Conservation (phyloP, 1,140 invertebrate genomes). For the Propsilocerus akamusi region DNA sequence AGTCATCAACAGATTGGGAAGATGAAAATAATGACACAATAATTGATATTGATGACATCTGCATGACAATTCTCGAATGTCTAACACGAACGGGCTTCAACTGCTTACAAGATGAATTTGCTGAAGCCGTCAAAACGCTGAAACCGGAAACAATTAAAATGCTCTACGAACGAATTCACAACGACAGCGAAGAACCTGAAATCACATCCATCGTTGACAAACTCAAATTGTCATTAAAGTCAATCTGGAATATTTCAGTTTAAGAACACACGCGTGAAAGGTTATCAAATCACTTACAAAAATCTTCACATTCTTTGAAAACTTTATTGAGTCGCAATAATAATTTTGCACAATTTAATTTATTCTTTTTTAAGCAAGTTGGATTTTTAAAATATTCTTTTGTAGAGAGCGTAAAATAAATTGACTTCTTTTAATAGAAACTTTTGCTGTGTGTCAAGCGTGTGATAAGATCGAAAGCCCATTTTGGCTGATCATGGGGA, state of each 20-base stretch:
- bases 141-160: background rate
- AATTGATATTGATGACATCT: slow-evolving; percentile 4
- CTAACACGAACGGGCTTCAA: slow-evolving; percentile 6
- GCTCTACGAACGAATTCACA: background rate
- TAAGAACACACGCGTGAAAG: no score
- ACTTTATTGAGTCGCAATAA: no score
- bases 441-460: no score
- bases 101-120: background rate
- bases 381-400: no score
- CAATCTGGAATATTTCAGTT: no score
- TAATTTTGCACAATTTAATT: background rate
- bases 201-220: background rate
- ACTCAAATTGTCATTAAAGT: background rate
- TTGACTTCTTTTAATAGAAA: no score
- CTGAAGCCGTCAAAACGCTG: background rate
- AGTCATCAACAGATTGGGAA: background rate
- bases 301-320: no score
- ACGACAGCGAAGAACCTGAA: background rate
- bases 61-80: slow-evolving; percentile 8
- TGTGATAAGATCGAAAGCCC: slow-evolving; percentile 56
- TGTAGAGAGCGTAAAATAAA: no score
- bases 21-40: slow-evolving; percentile 3
- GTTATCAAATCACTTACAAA: no score
- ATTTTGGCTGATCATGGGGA: slow-evolving; percentile 60
- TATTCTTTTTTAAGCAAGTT: no score